phyloP scores from a whole-genome alignment of 2,113 vertebrate species.

The Casuarius casuarius region DNA sequence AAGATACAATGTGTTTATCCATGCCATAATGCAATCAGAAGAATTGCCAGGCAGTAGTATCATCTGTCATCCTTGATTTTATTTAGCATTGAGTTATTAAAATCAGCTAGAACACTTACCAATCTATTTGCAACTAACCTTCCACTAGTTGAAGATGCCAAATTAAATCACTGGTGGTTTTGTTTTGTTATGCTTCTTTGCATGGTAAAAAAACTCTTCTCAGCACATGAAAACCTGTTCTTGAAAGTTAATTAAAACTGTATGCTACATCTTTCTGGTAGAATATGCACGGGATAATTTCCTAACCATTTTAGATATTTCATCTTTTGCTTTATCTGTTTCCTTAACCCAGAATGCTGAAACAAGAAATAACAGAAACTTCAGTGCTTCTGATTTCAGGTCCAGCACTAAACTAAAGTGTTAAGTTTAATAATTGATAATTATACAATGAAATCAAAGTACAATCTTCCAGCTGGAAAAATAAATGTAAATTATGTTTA shows the following conservation, averaged over 20 bases:
- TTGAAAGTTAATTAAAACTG: neutral
- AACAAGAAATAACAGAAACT: neutral
- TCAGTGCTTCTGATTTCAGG: neutral
- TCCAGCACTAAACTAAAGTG: neutral
- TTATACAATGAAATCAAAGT: conserved; percentile 13
- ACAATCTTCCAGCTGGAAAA: conserved; percentile 13
- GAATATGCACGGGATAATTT: conserved; percentile 5
- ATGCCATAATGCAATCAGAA: neutral
- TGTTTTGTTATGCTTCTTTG: neutral
- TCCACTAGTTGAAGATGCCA: neutral
- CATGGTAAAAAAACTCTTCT: neutral
- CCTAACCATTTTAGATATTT: neutral
- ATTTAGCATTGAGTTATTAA: neutral
- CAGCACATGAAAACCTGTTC: neutral
- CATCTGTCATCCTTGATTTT: conserved; percentile 17
- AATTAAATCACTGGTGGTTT: neutral
- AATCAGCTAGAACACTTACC: neutral
- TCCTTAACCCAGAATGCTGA: neutral
- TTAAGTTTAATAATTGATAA: neutral
- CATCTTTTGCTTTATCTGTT: neutral
- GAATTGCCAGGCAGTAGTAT: neutral
- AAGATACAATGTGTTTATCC: neutral
- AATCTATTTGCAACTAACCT: neutral
- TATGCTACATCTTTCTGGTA: neutral
- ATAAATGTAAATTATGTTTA: neutral